These are phyloP conservation scores for Oxycera nigricornis DNA, from an alignment of 2,888 invertebrate species.

Conservation along the genomic window DNA sequence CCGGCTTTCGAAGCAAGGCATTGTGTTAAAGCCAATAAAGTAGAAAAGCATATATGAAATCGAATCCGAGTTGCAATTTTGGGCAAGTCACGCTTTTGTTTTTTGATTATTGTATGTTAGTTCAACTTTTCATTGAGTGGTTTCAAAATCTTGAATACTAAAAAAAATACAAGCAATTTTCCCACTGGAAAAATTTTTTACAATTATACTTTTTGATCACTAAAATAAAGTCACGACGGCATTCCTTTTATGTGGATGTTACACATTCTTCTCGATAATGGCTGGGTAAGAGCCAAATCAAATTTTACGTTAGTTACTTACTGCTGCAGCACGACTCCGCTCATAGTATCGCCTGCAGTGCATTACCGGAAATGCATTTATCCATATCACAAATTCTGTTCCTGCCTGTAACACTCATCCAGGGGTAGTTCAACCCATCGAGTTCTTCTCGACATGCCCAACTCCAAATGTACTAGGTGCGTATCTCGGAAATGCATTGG, in stretches of 20 bases:
- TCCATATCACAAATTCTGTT: slow-evolving; percentile 47
- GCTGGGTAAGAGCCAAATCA: slow-evolving; percentile 42
- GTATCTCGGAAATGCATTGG: slow-evolving; percentile 48
- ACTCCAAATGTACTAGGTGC: slow-evolving; percentile 35
- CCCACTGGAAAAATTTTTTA: neutral
- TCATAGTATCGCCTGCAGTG: slow-evolving; percentile 44
- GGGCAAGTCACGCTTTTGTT: too few species aligned
- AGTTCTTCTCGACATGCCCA: neutral
- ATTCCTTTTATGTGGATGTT: neutral
- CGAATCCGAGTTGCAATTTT: too few species aligned
- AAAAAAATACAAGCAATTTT: too few species aligned
- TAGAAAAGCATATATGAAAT: neutral
- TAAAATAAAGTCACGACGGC: neutral
- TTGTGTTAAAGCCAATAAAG: slow-evolving; percentile 20
- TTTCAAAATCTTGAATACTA: too few species aligned
- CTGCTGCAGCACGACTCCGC: slow-evolving; percentile 35
- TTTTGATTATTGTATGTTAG: too few species aligned
- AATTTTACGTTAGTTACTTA: slow-evolving; percentile 44
- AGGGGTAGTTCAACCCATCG: neutral
- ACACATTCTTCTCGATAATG: neutral
- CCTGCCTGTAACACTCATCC: slow-evolving; percentile 33
- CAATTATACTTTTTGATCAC: neutral
- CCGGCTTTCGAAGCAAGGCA: slow-evolving; percentile 22
- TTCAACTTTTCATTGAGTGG: too few species aligned
- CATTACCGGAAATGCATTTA: slow-evolving; percentile 48